phyloP scores from a whole-genome alignment of 2,888 invertebrate genomes.

The Artemia sinica region DNA sequence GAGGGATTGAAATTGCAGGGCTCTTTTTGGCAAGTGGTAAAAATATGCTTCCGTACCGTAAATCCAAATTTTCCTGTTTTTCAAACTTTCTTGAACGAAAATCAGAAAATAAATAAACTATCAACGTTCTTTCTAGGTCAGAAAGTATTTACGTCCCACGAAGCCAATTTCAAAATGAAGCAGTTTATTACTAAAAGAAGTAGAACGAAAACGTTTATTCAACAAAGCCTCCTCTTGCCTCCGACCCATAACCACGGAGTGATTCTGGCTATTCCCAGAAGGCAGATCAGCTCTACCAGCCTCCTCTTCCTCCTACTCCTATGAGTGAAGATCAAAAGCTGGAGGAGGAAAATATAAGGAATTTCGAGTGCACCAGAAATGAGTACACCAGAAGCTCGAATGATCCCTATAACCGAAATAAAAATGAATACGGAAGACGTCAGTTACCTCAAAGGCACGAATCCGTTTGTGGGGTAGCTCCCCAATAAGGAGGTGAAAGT shows the following conservation, averaged over 20 bases:
- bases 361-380: neutral
- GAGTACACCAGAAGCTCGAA: neutral
- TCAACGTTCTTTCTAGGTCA: neutral
- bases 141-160: slow-evolving; percentile 1
- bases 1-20: no score
- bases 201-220: neutral
- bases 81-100: no score
- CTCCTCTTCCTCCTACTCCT: slow-evolving; percentile 10
- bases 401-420: neutral
- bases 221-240: slow-evolving; percentile 1
- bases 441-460: slow-evolving; percentile 11
- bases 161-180: slow-evolving; percentile 3
- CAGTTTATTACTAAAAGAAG: neutral
- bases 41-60: no score
- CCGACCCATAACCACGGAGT: neutral
- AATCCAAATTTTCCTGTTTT: no score
- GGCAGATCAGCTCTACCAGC: neutral
- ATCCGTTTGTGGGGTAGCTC: slow-evolving; percentile 18
- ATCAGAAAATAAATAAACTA: no score
- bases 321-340: slow-evolving; percentile 2
- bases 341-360: slow-evolving; percentile 8
- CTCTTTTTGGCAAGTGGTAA: no score
- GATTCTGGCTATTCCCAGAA: neutral
- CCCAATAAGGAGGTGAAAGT: slow-evolving; percentile 13
- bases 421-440: neutral